Conservation (phyloP, 2,113 vertebrate species). For the Gymnogyps californianus region DNA sequence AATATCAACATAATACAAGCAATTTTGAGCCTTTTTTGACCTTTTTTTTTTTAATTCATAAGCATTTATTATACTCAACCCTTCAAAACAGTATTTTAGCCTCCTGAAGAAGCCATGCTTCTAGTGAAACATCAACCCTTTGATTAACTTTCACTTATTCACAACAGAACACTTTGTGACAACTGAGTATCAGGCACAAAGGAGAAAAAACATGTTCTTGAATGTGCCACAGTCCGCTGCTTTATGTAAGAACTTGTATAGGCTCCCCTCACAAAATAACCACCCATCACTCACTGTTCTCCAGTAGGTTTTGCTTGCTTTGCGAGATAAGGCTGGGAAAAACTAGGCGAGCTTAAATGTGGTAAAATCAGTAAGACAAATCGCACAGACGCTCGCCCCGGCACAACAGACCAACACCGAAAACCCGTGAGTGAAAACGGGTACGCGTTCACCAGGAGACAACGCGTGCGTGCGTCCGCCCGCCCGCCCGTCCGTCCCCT, state of each 20-base stretch:
- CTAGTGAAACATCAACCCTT: neutral
- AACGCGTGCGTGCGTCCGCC: rapidly evolving
- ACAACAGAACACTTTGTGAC: neutral
- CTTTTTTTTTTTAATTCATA: neutral
- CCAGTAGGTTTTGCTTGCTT: neutral
- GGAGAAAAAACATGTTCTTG: neutral
- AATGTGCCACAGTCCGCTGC: neutral
- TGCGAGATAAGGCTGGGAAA: neutral
- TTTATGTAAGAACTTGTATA: neutral
- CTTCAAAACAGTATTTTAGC: neutral
- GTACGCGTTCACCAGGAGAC: neutral
- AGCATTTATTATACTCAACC: neutral
- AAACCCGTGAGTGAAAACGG: neutral
- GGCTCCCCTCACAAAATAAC: neutral
- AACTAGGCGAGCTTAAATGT: neutral
- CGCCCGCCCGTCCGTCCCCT: no score
- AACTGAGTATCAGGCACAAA: neutral
- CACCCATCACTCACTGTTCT: neutral
- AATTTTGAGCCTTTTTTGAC: neutral
- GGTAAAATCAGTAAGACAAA: no score
- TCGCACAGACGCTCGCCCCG: rapidly evolving
- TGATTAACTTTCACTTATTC: neutral
- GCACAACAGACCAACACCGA: no score
- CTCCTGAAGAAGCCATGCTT: neutral
- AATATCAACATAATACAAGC: neutral